Conservation (phyloP, 2,113 vertebrate genomes). For the Macroglossus sobrinus region DNA sequence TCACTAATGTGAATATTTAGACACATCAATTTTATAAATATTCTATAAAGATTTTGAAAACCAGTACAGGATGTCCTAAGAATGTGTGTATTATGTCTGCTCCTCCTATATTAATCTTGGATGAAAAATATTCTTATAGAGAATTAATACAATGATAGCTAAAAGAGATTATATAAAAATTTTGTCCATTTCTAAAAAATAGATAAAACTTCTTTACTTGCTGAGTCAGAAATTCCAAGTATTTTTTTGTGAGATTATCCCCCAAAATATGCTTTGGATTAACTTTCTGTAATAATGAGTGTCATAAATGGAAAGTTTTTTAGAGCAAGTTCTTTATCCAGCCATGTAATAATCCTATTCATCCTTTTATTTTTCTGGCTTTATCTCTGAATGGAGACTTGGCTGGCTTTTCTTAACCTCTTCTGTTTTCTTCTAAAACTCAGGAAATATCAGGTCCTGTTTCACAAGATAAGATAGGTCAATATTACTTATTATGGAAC, state of each 20-base stretch:
- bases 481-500: neutral
- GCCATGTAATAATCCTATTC: neutral
- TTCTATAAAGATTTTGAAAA: neutral
- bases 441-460: neutral
- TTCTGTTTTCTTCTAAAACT: neutral
- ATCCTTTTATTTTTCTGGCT: neutral
- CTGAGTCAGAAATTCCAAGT: neutral
- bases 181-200: neutral
- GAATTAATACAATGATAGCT: neutral
- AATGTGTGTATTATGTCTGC: neutral
- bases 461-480: neutral
- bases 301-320: neutral
- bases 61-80: neutral
- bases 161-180: neutral
- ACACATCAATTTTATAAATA: neutral
- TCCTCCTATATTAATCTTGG: neutral
- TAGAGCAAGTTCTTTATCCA: neutral
- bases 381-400: neutral
- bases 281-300: neutral
- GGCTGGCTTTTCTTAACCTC: neutral
- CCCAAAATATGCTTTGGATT: neutral
- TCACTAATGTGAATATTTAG: neutral
- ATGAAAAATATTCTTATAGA: neutral
- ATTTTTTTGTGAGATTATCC: neutral
- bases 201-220: neutral